phyloP scores from a whole-genome alignment of 2,888 invertebrate genomes.

The Mactromeris polynyma region DNA sequence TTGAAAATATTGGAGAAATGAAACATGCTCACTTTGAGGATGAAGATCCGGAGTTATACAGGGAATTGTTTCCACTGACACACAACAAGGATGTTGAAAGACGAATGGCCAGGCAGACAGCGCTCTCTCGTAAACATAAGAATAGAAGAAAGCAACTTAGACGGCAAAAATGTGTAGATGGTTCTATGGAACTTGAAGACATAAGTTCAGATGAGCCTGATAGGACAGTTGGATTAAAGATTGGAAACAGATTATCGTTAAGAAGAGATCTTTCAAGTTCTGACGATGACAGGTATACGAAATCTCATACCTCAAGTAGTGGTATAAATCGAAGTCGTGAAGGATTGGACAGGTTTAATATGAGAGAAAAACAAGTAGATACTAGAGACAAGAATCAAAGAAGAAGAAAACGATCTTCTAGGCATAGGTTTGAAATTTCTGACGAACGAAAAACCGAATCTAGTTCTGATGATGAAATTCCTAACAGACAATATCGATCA shows the following conservation, averaged over 20 bases:
- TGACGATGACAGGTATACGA: background rate
- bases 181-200: background rate
- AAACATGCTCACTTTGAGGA: slow-evolving; percentile 32
- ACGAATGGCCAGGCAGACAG: background rate
- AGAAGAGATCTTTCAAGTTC: background rate
- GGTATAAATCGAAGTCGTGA: background rate
- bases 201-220: background rate
- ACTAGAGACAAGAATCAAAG: background rate
- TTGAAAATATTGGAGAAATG: background rate
- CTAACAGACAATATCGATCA: background rate
- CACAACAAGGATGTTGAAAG: background rate
- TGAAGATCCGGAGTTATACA: slow-evolving; percentile 23
- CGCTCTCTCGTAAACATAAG: background rate
- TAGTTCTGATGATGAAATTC: background rate
- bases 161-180: background rate
- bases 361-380: background rate
- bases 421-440: background rate
- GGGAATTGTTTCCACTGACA: slow-evolving; percentile 24
- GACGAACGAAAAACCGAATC: background rate
- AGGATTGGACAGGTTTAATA: background rate
- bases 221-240: background rate
- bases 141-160: background rate
- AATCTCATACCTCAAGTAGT: background rate
- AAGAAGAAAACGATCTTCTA: background rate
- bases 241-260: background rate